Evolutionary conservation across 2,113 vertebrate genomes (phyloP).

Genomic region (Philantomba maxwellii): DNA sequence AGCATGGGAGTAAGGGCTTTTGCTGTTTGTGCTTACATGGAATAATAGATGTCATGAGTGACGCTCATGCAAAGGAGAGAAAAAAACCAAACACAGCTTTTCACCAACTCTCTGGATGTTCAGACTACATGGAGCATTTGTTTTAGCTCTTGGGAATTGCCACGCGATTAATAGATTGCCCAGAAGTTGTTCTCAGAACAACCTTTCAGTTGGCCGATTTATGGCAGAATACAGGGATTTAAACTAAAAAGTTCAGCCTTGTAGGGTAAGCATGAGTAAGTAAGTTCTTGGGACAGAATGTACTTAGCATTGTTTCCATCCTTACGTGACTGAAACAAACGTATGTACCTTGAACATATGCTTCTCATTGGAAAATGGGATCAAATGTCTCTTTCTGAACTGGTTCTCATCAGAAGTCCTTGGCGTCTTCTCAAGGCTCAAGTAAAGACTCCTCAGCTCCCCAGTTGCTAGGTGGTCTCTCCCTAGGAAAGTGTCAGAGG

Average conservation of each 20-base stretch:
- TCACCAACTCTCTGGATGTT: neutral
- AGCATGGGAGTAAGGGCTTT: neutral
- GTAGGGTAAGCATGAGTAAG: conserved; percentile 1
- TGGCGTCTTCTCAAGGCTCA: conserved; percentile 28
- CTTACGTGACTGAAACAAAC: conserved; percentile 4
- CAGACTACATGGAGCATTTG: neutral
- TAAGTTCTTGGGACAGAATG: conserved; percentile 40
- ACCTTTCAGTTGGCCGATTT: neutral
- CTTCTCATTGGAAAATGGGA: conserved; percentile 56
- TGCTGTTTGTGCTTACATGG: neutral
- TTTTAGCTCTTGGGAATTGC: neutral
- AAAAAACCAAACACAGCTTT: neutral
- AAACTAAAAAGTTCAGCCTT: conserved; percentile 21
- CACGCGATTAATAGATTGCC: neutral
- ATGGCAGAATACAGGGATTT: conserved; percentile 6
- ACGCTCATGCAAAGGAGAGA: neutral
- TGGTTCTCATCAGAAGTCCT: conserved; percentile 36
- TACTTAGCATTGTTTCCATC: conserved; percentile 39
- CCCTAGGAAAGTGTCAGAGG: neutral
- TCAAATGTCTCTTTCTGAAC: neutral
- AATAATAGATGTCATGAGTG: neutral
- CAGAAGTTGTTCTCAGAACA: neutral
- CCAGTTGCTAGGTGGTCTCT: conserved; percentile 16
- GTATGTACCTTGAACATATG: neutral
- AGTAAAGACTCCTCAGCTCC: conserved; percentile 17